Percentiles rank a stretch among this genome's conserved stretches.
Evolutionary conservation across 2,797 vertebrate genomes (phyloP).

Genomic region (Enteromius treurensis): DNA sequence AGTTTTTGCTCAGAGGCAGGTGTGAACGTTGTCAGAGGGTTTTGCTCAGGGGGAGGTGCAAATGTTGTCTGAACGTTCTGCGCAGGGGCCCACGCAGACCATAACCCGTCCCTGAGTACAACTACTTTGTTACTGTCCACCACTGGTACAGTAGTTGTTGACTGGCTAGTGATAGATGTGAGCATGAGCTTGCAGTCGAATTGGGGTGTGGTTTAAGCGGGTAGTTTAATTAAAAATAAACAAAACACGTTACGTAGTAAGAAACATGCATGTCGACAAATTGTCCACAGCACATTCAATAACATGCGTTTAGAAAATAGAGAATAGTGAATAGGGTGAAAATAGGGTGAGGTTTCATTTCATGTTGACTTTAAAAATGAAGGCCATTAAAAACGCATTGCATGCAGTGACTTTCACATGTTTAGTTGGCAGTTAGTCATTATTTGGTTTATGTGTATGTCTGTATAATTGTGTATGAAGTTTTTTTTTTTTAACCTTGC

Average conservation of each 20-base stretch:
- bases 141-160: background rate
- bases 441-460: background rate
- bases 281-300: background rate
- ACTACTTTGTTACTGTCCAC: too few species aligned
- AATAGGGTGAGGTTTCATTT: background rate
- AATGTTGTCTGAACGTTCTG: too few species aligned
- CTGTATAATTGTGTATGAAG: background rate
- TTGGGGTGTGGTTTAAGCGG: background rate
- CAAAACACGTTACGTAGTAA: too few species aligned
- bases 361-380: background rate
- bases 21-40: too few species aligned
- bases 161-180: background rate
- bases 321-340: background rate
- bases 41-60: too few species aligned
- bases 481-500: background rate
- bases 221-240: background rate
- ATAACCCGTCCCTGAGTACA: too few species aligned
- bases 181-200: background rate
- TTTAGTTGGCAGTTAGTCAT: background rate
- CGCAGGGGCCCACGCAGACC: too few species aligned
- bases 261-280: background rate
- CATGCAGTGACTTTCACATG: background rate
- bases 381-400: background rate
- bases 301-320: background rate
- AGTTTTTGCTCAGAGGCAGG: too few species aligned